Evolutionary conservation across 2,888 invertebrate genomes (phyloP).

Genomic region (Ernsta delagoae): DNA sequence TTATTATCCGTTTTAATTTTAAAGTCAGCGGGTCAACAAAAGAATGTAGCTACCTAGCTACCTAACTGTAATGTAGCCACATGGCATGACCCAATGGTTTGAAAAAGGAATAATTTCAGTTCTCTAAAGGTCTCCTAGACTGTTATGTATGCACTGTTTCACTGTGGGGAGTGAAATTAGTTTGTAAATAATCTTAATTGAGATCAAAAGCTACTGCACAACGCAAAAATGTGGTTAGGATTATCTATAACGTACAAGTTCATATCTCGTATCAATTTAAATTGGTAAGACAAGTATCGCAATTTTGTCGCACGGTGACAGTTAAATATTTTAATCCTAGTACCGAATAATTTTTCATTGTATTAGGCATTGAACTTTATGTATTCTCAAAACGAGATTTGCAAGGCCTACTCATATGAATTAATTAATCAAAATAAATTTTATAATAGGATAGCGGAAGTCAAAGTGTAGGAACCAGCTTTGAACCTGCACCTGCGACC

Average conservation of each 20-base stretch:
- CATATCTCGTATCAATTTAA: background rate
- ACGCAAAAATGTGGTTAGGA: background rate
- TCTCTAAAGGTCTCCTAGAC: background rate
- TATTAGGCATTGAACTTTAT: constrained; percentile 3
- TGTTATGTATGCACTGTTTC: no score
- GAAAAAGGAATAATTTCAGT: background rate
- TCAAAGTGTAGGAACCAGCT: background rate
- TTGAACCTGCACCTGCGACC: background rate
- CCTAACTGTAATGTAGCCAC: no score
- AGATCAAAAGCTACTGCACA: background rate
- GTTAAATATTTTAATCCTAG: background rate
- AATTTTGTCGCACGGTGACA: constrained; percentile 1
- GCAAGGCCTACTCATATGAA: background rate
- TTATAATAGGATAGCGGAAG: background rate
- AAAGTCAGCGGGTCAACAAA: no score
- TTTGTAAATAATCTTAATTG: constrained; percentile 2
- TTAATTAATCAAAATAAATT: constrained; percentile 4
- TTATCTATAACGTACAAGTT: background rate
- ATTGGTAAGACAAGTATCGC: background rate
- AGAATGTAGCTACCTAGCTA: no score
- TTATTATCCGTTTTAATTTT: no score
- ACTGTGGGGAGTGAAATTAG: background rate
- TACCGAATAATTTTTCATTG: background rate
- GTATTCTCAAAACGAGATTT: constrained; percentile 8
- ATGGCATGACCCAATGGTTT: no score